These are phyloP conservation scores for Chinchilla lanigera DNA, from an alignment of 2,113 vertebrate genomes.

Conservation along the genomic window DNA sequence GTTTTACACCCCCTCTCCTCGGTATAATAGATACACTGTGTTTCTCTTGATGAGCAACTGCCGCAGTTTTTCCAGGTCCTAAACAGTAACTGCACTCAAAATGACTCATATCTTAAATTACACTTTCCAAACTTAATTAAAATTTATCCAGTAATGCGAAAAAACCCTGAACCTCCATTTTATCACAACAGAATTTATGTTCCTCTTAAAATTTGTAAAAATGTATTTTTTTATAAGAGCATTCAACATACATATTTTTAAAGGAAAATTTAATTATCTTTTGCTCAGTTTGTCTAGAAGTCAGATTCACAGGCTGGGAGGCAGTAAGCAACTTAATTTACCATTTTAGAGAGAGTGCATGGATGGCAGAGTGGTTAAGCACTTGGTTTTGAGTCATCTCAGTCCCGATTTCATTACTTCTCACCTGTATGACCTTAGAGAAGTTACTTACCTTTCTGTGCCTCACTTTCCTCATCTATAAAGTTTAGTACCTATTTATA, in stretches of 20 bases:
- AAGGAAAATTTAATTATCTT: background rate
- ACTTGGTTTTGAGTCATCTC: background rate
- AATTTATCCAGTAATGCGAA: background rate
- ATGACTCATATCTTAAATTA: background rate
- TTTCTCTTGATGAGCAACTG: background rate
- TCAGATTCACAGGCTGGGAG: background rate
- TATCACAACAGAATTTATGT: constrained; percentile 24
- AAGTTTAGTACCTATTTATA: background rate
- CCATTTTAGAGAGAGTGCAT: background rate
- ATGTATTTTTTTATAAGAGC: background rate
- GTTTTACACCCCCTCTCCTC: background rate
- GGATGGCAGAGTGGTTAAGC: background rate
- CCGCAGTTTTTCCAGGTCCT: background rate
- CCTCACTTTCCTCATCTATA: background rate
- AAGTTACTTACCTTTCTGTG: background rate
- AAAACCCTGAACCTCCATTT: background rate
- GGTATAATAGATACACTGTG: background rate
- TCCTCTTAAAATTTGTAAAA: constrained; percentile 26
- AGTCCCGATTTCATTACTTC: constrained; percentile 3
- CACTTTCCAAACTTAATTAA: background rate
- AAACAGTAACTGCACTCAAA: background rate
- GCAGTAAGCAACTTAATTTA: background rate
- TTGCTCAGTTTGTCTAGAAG: background rate
- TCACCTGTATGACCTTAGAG: background rate
- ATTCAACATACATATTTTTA: background rate